phyloP scores from a whole-genome alignment of 2,888 invertebrate species.

The Frankliniella intonsa region DNA sequence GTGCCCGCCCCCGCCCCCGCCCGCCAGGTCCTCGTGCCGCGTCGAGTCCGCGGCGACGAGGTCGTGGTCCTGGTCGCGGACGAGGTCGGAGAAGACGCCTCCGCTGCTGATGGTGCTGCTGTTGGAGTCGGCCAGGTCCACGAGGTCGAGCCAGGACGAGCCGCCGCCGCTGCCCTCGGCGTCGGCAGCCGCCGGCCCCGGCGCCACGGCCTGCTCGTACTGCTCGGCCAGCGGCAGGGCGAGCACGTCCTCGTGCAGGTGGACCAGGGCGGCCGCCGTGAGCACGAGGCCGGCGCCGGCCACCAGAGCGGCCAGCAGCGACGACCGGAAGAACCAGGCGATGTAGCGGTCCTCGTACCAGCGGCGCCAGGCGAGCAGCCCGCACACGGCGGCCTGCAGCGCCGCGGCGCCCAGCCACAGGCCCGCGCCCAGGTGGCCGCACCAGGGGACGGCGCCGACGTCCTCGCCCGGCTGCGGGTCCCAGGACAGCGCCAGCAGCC shows the following conservation, averaged over 20 bases:
- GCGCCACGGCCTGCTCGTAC: neutral
- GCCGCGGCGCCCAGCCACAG: slow-evolving; percentile 41
- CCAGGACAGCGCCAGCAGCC: slow-evolving; percentile 49
- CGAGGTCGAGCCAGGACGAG: slow-evolving; percentile 34
- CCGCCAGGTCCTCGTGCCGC: slow-evolving; percentile 9
- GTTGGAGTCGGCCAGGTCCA: slow-evolving; percentile 1
- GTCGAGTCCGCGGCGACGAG: slow-evolving; percentile 11
- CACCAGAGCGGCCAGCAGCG: slow-evolving; percentile 52
- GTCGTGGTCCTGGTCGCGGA: slow-evolving; percentile 18
- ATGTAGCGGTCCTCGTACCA: slow-evolving; percentile 67
- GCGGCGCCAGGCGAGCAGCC: slow-evolving; percentile 57
- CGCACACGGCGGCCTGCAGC: slow-evolving; percentile 45
- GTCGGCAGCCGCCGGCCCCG: neutral
- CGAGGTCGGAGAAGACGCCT: slow-evolving; percentile 1
- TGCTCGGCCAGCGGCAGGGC: slow-evolving; percentile 8
- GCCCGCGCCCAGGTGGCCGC: slow-evolving; percentile 41
- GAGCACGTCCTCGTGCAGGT: slow-evolving; percentile 34
- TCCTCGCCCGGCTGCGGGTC: slow-evolving; percentile 41
- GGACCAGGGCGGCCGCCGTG: slow-evolving; percentile 48
- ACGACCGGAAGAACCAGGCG: slow-evolving; percentile 56
- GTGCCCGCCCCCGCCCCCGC: neutral
- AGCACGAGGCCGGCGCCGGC: slow-evolving; percentile 51
- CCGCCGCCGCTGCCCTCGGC: slow-evolving; percentile 37
- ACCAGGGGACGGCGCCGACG: slow-evolving; percentile 42
- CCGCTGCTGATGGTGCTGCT: slow-evolving; percentile 21